phyloP scores from a whole-genome alignment of 2,888 invertebrate species.

The Gandaritis pyraliata region DNA sequence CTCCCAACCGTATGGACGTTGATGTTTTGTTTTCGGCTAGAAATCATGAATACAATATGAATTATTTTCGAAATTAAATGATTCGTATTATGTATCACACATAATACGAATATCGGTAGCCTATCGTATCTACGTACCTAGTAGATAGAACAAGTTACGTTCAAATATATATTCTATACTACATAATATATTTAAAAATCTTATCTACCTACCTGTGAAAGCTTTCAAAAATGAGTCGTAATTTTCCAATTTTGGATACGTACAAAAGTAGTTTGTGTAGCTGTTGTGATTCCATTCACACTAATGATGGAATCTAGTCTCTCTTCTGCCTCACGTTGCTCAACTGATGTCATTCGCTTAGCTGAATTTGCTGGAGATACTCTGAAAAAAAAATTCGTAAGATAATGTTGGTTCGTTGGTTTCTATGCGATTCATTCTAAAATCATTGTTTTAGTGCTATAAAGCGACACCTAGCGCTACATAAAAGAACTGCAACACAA shows the following conservation, averaged over 20 bases:
- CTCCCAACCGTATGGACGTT: constrained; percentile 90
- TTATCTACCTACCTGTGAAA: too few relatives aligned
- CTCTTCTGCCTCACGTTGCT: constrained; percentile 70
- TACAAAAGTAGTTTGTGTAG: constrained; percentile 92
- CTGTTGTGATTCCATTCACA: constrained; percentile 85
- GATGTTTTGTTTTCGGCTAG: constrained; percentile 90
- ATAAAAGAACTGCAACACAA: neutral
- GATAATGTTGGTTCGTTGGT: too few relatives aligned
- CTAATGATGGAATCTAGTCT: constrained; percentile 76
- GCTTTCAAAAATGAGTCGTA: too few relatives aligned
- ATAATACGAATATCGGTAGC: too few relatives aligned
- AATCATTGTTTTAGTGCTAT: neutral
- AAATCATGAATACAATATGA: constrained; percentile 8
- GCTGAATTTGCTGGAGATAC: constrained; percentile 89
- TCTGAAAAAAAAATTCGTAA: constrained; percentile 77
- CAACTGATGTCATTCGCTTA: constrained; percentile 80
- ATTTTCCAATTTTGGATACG: constrained; percentile 55
- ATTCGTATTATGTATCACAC: too few relatives aligned
- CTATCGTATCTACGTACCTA: neutral
- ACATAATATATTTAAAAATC: too few relatives aligned
- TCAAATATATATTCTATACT: too few relatives aligned
- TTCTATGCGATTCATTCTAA: too few relatives aligned
- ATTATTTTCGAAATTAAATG: neutral
- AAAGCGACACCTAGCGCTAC: constrained; percentile 9
- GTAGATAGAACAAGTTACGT: too few relatives aligned